Base-by-base conservation (phyloP, 2,797 vertebrate genomes). In the Semotilus atromaculatus region DNA sequence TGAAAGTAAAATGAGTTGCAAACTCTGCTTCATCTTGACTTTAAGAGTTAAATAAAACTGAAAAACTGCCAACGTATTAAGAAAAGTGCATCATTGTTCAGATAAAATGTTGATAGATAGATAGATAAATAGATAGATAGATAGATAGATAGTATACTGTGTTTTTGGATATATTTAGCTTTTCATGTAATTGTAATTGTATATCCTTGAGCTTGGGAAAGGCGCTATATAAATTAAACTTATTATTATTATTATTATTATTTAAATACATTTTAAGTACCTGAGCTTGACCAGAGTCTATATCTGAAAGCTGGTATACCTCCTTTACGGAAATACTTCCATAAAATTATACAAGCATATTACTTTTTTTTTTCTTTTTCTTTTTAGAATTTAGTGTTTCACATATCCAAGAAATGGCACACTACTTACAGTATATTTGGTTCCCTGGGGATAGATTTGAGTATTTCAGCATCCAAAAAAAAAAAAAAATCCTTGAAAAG, bases 1-100 rank as follows among this genome's bases (percentile, higher is more conserved):
- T n/a, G 9, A 68, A n/a, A 40, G 67, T 40, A n/a, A 70, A 67
- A 70, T n/a, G 21, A 70, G 5, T 70, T 70, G 38, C 67, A 70
- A 68, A 38, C 9, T 5, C 34, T 38, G 19, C 10, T 36, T 70
- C 5, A 40, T 70, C 21, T 68, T 40, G 36, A 14, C 5, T 67
- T 36, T 21, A 68, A 68, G 19, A 34, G 34, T 68, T 68, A 21
- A 21, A 67, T 67, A 36, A 38, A 68, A 38, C 66, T 34, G 64
- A 21, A 36, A 64, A 64, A 64, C 13, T 43, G 2, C 40, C 40
- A 43, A 43, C 6, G 6, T 18, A 62, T 62, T 62, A 62, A 62
- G 31, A 66, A 31, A 66, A 66, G 7, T 66, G 16, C 7, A 7
- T 31, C 26, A 64, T 31, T 64, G 1, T 51, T 51, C 14, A 51